Evolutionary conservation across 2,797 vertebrate species (phyloP).

Genomic region (Leptatherina wallacei): DNA sequence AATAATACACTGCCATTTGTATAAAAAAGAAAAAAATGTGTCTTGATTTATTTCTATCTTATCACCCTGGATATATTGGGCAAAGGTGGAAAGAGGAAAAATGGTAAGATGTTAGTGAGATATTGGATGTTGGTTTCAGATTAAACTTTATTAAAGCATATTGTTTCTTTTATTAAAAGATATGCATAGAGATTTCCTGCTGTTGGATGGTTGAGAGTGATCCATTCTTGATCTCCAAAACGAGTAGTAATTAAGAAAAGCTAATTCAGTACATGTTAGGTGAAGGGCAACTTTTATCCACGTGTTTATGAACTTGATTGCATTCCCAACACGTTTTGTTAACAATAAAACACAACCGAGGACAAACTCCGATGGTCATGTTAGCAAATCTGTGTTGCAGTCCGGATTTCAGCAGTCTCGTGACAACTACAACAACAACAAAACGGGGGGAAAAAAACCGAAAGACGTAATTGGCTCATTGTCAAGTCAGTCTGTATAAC

Average conservation of each 20-base stretch:
- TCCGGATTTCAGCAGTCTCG: conserved; percentile 51
- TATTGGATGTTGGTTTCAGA: not conserved
- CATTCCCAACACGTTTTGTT: not conserved
- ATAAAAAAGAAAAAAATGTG: conserved; percentile 69
- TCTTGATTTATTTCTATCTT: conserved; percentile 64
- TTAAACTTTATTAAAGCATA: not conserved
- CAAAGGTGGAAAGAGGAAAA: not conserved
- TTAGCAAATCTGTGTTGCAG: conserved; percentile 17
- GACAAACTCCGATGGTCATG: not conserved
- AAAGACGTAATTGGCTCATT: conserved; percentile 39
- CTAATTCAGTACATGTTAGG: not conserved
- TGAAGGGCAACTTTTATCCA: not conserved
- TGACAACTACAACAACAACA: conserved; percentile 63
- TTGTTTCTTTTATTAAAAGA: not conserved
- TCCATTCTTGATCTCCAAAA: not conserved
- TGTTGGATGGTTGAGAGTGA: not conserved
- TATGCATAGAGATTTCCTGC: not conserved
- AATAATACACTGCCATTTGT: conserved; percentile 90
- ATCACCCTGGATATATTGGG: conserved; percentile 6
- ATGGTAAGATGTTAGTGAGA: not conserved
- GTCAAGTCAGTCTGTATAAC: conserved; percentile 35
- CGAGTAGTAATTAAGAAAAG: not conserved
- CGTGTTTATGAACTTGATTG: not conserved
- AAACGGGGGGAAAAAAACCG: not conserved
- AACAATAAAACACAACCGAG: not conserved